Conservation (phyloP, 2,113 vertebrate genomes). For the Dascyllus trimaculatus region DNA sequence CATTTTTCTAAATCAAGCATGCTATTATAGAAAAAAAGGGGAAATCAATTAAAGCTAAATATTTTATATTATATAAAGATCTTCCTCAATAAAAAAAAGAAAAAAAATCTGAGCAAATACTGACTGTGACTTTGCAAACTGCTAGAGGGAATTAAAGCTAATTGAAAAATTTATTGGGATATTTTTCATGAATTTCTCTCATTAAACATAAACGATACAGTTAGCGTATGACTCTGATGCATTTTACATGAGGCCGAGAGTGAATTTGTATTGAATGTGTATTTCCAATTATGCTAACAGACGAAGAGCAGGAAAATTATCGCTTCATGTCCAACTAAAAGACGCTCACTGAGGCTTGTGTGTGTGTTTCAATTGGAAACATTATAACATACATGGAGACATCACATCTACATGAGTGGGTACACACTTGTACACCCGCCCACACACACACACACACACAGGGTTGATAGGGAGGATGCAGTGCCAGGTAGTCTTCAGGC, state of each 20-base stretch:
- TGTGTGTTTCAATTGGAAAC: slow-evolving; percentile 47
- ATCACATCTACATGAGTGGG: slow-evolving; percentile 31
- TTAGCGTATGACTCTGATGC: slow-evolving; percentile 78
- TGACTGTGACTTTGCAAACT: slow-evolving; percentile 72
- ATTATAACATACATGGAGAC: slow-evolving; percentile 46
- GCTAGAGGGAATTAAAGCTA: slow-evolving; percentile 80
- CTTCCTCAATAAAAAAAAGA: slow-evolving; percentile 47
- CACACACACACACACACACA: slow-evolving; percentile 5
- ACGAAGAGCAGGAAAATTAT: slow-evolving; percentile 43
- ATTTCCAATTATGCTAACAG: slow-evolving; percentile 79
- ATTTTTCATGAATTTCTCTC: slow-evolving; percentile 82
- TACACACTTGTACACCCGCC: slow-evolving; percentile 12
- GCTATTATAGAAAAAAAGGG: slow-evolving; percentile 31
- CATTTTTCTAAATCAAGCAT: slow-evolving; percentile 16
- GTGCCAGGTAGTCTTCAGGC: slow-evolving; percentile 50
- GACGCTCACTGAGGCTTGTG: slow-evolving; percentile 30
- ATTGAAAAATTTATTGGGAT: slow-evolving; percentile 80
- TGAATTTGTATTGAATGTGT: slow-evolving; percentile 77
- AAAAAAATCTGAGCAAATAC: slow-evolving; percentile 61
- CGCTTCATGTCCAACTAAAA: slow-evolving; percentile 24
- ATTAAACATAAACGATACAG: slow-evolving; percentile 84
- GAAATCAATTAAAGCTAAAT: slow-evolving; percentile 74
- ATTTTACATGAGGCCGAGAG: slow-evolving; percentile 78
- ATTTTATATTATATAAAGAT: slow-evolving; percentile 71
- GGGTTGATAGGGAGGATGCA: slow-evolving; percentile 16